phyloP scores from a whole-genome alignment of 2,797 vertebrate genomes.

The Apogon hyalosoma region DNA sequence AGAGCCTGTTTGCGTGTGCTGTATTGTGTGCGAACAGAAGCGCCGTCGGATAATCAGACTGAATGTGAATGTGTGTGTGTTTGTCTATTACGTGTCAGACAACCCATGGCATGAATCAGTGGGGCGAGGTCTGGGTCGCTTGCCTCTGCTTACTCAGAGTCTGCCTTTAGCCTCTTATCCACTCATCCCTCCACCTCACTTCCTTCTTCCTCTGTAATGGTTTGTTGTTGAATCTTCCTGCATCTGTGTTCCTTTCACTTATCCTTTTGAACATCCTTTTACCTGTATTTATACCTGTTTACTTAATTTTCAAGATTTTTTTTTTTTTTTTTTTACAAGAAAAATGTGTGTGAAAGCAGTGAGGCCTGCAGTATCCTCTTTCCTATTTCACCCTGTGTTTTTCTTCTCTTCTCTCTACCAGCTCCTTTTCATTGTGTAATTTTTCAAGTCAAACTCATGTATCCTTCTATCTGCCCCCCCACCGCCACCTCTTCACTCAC shows the following conservation, averaged over 20 bases:
- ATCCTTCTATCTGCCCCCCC: constrained; percentile 10
- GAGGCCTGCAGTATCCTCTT: constrained; percentile 6
- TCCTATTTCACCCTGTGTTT: not conserved
- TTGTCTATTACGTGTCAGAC: constrained; percentile 65
- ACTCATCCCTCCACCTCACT: constrained; percentile 10
- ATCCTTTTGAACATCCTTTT: constrained; percentile 14
- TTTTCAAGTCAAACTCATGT: constrained; percentile 36
- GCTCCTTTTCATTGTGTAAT: constrained; percentile 28
- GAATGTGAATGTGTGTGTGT: constrained; percentile 12
- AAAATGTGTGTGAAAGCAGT: not conserved
- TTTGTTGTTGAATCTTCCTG: not conserved
- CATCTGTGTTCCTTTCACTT: not conserved
- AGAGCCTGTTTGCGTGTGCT: constrained; percentile 35
- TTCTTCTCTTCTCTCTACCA: constrained; percentile 7
- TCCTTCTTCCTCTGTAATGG: not conserved
- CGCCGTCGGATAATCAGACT: constrained; percentile 44
- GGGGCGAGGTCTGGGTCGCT: constrained; percentile 73
- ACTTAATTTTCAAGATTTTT: constrained; percentile 3
- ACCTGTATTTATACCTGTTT: constrained; percentile 7
- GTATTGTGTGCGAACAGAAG: constrained; percentile 39
- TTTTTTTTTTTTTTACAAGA: not conserved
- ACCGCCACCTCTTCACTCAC: not conserved
- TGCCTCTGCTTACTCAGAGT: constrained; percentile 71
- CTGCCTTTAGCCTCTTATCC: constrained; percentile 32
- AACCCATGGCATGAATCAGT: constrained; percentile 78